Conservation (phyloP, 1,140 invertebrate genomes). For the Calliopsis andreniformis region DNA sequence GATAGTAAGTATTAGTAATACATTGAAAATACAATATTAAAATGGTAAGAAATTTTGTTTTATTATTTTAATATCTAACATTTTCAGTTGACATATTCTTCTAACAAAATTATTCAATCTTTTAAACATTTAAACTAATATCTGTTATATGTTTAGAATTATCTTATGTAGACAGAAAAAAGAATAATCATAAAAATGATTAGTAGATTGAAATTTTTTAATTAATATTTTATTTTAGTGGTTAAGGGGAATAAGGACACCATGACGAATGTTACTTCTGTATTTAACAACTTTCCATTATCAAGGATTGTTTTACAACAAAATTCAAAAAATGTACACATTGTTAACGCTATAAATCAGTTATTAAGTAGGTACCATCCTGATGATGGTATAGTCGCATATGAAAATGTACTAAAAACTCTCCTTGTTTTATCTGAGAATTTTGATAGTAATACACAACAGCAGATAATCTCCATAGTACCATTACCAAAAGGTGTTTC, state of each 20-base stretch:
- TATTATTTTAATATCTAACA: neutral
- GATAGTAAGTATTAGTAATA: slow-evolving; percentile 52
- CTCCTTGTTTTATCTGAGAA: slow-evolving; percentile 66
- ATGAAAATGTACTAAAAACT: slow-evolving; percentile 69
- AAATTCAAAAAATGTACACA: slow-evolving; percentile 68
- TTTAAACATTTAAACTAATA: neutral
- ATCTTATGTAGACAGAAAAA: neutral
- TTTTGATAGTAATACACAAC: slow-evolving; percentile 66
- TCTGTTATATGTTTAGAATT: neutral
- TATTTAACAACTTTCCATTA: slow-evolving; percentile 62
- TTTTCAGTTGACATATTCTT: neutral
- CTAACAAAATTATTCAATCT: neutral
- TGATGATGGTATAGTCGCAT: slow-evolving; percentile 71
- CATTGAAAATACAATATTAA: neutral
- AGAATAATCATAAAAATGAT: neutral
- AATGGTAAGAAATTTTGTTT: neutral
- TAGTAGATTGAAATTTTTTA: neutral
- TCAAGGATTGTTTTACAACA: slow-evolving; percentile 66
- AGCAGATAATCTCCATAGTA: slow-evolving; percentile 71
- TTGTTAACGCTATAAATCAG: slow-evolving; percentile 68
- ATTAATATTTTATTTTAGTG: slow-evolving; percentile 39
- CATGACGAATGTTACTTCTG: slow-evolving; percentile 32
- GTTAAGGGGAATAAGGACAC: slow-evolving; percentile 24
- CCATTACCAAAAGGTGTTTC: slow-evolving; percentile 68
- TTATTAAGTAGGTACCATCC: slow-evolving; percentile 73